Evolutionary conservation across 2,888 invertebrate genomes (phyloP).

Genomic region (Asteroscopus sphinx): DNA sequence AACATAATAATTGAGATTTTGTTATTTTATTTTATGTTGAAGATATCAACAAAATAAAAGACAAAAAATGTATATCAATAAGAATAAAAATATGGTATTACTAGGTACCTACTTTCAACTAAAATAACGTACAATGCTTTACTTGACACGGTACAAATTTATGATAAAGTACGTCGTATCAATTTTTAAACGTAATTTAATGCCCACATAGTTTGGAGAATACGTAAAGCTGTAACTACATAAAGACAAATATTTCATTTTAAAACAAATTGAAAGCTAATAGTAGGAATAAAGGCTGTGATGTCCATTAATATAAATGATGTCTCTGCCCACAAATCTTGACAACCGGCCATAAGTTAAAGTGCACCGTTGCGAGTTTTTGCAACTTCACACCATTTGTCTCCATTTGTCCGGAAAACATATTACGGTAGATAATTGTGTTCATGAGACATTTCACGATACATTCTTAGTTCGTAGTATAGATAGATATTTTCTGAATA

Average conservation of each 20-base stretch:
- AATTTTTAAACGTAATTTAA: neutral
- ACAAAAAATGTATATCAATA: too few species aligned
- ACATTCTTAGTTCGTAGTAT: constrained; percentile 27
- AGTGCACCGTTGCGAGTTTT: constrained; percentile 34
- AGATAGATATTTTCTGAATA: neutral
- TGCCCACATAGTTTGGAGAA: neutral
- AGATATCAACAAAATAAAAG: too few species aligned
- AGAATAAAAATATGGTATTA: too few species aligned
- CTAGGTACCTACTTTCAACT: neutral
- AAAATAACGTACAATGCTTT: neutral
- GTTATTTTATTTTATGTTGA: too few species aligned
- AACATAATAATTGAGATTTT: too few species aligned
- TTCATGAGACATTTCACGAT: constrained; percentile 25
- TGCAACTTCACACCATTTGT: constrained; percentile 20
- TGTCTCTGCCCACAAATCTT: constrained; percentile 17
- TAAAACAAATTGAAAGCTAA: too few species aligned
- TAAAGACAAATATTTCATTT: too few species aligned
- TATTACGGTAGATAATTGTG: constrained; percentile 32
- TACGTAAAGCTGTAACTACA: neutral
- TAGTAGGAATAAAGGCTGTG: too few species aligned
- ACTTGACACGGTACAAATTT: neutral
- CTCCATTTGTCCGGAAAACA: constrained; percentile 39
- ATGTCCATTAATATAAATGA: constrained; percentile 39
- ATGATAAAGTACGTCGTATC: neutral
- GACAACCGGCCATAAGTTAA: constrained; percentile 16